A percentile compares a stretch with the other conserved stretches of the same genome.
phyloP scores from a whole-genome alignment of 1,140 invertebrate genomes.

The Alviniconcha marisindica region DNA sequence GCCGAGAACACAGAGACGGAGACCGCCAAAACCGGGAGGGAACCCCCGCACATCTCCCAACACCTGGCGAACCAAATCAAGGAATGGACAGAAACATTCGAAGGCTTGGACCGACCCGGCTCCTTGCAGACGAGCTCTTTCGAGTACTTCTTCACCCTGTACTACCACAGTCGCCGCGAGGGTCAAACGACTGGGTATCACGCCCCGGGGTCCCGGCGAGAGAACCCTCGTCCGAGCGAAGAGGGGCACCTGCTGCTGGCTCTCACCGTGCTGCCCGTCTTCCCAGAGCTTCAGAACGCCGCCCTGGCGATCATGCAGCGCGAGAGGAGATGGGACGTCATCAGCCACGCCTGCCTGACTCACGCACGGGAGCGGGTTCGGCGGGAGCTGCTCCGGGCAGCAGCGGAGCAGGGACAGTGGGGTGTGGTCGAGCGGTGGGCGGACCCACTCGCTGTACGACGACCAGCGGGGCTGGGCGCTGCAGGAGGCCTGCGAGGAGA shows the following conservation, averaged over 20 bases:
- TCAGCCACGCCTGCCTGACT: not conserved
- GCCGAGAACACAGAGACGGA: no score
- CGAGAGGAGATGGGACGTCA: slow-evolving; percentile 20
- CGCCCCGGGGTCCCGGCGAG: no score
- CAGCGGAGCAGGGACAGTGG: slow-evolving; percentile 11
- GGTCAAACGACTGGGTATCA: no score
- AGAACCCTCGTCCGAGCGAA: no score
- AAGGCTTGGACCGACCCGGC: no score
- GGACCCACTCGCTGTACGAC: slow-evolving; percentile 17
- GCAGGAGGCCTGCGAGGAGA: not conserved
- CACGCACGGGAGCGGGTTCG: not conserved
- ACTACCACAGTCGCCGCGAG: no score
- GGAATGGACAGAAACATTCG: no score
- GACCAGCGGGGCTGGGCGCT: slow-evolving; percentile 6
- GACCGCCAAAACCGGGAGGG: no score
- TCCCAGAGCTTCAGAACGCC: not conserved
- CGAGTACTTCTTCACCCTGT: no score
- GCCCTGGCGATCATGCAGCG: not conserved
- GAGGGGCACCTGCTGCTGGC: not conserved
- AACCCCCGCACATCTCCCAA: no score
- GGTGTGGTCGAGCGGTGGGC: not conserved
- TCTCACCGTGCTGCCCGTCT: not conserved
- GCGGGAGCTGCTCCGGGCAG: not conserved
- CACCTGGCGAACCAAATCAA: no score
- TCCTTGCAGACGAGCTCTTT: no score